phyloP scores from a whole-genome alignment of 1,140 invertebrate genomes.

The Aphelinus atriplicis region DNA sequence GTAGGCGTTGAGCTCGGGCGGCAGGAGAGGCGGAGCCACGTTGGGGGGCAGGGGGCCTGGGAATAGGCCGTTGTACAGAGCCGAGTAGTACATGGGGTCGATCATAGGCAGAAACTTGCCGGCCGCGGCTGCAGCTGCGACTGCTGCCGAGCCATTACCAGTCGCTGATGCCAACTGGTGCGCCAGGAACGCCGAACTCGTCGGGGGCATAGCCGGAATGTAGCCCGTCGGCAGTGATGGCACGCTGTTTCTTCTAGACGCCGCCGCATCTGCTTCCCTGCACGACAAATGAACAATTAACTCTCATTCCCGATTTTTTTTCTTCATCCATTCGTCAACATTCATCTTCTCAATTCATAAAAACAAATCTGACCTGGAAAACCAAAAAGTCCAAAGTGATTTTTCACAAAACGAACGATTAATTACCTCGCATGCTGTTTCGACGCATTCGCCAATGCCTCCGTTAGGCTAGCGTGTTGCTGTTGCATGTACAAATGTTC shows the following conservation, averaged over 20 bases:
- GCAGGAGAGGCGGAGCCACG: constrained; percentile 50
- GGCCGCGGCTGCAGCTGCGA: constrained; percentile 31
- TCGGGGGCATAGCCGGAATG: constrained; percentile 46
- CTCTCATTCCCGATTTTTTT: no score
- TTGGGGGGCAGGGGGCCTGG: constrained; percentile 54
- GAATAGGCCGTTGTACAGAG: constrained; percentile 63
- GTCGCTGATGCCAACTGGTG: constrained; percentile 54
- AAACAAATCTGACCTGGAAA: no score
- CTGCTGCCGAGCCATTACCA: constrained; percentile 3
- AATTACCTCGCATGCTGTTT: constrained; percentile 27
- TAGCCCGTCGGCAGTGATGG: constrained; percentile 55
- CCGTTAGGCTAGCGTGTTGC: constrained; percentile 40
- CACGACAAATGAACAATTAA: background rate
- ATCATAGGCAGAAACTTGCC: constrained; percentile 62
- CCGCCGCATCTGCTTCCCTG: constrained; percentile 23
- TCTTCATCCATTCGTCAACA: no score
- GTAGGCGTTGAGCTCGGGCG: constrained; percentile 60
- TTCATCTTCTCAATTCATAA: no score
- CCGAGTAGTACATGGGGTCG: constrained; percentile 61
- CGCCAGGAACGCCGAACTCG: constrained; percentile 45
- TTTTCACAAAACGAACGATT: background rate
- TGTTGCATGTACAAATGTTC: constrained; percentile 45
- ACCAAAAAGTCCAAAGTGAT: no score
- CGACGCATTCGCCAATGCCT: constrained; percentile 6
- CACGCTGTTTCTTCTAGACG: constrained; percentile 54